These are phyloP conservation scores for Drosophila trapezifrons DNA, from an alignment of 1,140 invertebrate genomes.

Conservation along the genomic window DNA sequence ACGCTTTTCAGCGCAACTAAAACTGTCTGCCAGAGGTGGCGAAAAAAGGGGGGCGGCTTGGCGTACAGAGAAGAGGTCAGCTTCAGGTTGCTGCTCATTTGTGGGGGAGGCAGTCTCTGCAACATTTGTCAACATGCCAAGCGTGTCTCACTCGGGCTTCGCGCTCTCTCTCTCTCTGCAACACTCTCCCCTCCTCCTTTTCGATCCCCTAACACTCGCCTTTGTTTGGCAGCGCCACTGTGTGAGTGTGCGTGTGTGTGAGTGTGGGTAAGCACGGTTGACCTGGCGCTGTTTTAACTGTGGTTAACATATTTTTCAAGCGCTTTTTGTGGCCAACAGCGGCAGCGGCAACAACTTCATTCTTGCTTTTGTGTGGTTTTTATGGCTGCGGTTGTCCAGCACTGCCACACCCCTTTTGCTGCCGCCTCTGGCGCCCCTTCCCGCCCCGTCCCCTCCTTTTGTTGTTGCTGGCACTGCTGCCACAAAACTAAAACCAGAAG, in stretches of 20 bases:
- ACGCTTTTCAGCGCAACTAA: conserved; percentile 76
- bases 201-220: conserved; percentile 13
- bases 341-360: conserved; percentile 80
- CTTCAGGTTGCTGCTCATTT: conserved; percentile 71
- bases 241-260: conserved; percentile 21
- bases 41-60: background rate
- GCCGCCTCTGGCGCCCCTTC: background rate
- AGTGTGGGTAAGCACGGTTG: conserved; percentile 62
- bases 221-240: conserved; percentile 24
- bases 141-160: conserved; percentile 63
- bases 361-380: conserved; percentile 82
- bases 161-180: too few relatives aligned
- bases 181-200: conserved; percentile 3
- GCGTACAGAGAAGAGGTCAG: conserved; percentile 16
- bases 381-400: conserved; percentile 75
- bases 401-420: conserved; percentile 22
- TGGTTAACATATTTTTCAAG: conserved; percentile 83
- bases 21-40: conserved; percentile 56
- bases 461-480: conserved; percentile 40
- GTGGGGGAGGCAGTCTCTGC: conserved; percentile 49
- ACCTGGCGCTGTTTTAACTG: conserved; percentile 82
- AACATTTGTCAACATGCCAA: conserved; percentile 82
- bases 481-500: conserved; percentile 82
- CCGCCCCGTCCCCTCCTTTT: background rate
- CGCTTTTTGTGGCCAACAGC: conserved; percentile 74